Base-by-base conservation (phyloP, 1,140 invertebrate genomes). In the Lasaia peninsularis region DNA sequence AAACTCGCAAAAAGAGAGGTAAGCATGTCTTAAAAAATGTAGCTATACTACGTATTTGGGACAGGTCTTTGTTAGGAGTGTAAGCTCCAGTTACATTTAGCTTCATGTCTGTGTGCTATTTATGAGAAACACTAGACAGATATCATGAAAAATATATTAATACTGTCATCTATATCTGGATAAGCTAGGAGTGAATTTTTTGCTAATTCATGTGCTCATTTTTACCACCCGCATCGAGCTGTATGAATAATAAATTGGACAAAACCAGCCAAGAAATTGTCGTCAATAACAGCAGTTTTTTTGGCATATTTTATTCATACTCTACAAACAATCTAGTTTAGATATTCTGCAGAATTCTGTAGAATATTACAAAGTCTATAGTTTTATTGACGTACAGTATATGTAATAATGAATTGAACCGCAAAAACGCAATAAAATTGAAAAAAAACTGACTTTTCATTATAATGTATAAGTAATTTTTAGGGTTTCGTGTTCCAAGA, bases 171-270 rank as follows among this genome's bases (percentile, higher is more conserved):
- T 70, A 65, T 75, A 66, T 65, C 63, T 69, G 67, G 69, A 61
- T 69, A 66, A 67, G 60, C 52, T 54, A 61, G 52, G 44, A 55
- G 44, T 58, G 60, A 63, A 54, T 71, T 75, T 71, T 75, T 79
- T 77, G 67, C 65, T 53, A 63, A 52, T 63, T 67, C 65, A 67
- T 65, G 62, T 65, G 65, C 64, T 73, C 65, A 67, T 66, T 69
- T 69, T 64, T 66, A 68, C 76, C 76, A 73, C 74, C 72, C 72
- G 72, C 72, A 72, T 77, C 69, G 74, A 65, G 61, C 62, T 75
- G 69, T 66, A 72, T 76, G 71, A 76, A 76, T 76, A 72, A 76
- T 76, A 63, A 70, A 76, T 72, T 58, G 59, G 67, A 72, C 67
- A 73, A 63, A 65, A 52, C 57, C 61, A 67, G 63, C 65, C 67